Conservation (phyloP, 1,140 invertebrate genomes). For the Papilio helenus region DNA sequence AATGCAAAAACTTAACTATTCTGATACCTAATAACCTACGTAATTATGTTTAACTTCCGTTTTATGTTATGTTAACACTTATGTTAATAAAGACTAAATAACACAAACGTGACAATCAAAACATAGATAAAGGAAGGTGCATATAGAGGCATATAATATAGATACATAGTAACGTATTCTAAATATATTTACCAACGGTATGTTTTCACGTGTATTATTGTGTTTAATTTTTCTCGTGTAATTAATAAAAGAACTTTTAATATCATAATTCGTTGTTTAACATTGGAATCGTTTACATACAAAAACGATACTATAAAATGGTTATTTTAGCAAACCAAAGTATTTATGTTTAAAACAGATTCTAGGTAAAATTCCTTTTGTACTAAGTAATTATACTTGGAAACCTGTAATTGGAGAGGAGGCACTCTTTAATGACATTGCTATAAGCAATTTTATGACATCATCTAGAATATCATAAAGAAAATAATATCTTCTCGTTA, state of each 20-base stretch:
- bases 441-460: neutral
- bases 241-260: too few relatives aligned
- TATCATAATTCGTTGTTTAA: too few relatives aligned
- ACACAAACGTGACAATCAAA: neutral
- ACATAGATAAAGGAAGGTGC: neutral
- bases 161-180: too few relatives aligned
- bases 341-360: neutral
- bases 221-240: neutral
- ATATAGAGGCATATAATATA: neutral
- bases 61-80: neutral
- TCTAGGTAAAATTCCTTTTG: neutral
- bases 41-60: neutral
- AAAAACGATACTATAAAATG: too few relatives aligned
- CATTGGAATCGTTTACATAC: too few relatives aligned
- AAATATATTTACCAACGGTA: neutral
- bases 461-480: neutral
- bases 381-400: neutral
- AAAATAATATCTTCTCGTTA: too few relatives aligned
- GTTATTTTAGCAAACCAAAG: neutral
- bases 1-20: too few relatives aligned
- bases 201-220: neutral
- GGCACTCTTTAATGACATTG: neutral
- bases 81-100: conserved; percentile 2
- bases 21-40: too few relatives aligned
- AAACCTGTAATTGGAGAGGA: neutral